These are phyloP conservation scores for Thamnophis sirtalis DNA, from an alignment of 2,113 vertebrate genomes.

Conservation along the genomic window DNA sequence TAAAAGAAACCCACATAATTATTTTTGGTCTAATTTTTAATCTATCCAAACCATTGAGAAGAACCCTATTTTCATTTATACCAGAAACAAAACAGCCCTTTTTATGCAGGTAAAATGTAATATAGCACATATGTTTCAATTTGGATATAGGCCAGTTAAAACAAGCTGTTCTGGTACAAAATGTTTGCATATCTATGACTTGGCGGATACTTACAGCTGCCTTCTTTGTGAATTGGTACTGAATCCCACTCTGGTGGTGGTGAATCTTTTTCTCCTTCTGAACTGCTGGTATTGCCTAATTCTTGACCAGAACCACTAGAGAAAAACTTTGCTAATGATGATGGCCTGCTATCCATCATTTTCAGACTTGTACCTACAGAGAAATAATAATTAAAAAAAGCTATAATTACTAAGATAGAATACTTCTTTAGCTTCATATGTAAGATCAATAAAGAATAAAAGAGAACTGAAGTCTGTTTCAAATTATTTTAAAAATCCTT, in stretches of 20 bases:
- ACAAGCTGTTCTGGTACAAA: not conserved
- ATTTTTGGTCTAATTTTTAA: not conserved
- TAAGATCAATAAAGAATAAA: not conserved
- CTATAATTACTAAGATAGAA: not conserved
- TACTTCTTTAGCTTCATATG: not conserved
- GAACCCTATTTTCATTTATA: not conserved
- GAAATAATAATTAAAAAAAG: conserved; percentile 10
- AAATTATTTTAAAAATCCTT: not conserved
- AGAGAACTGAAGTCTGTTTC: not conserved
- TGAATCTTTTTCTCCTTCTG: conserved; percentile 95
- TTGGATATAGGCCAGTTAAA: not conserved
- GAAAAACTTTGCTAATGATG: conserved; percentile 78
- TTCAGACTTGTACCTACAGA: conserved; percentile 72
- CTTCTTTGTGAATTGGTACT: conserved; percentile 79
- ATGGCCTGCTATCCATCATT: conserved; percentile 79
- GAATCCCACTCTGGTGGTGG: conserved; percentile 92
- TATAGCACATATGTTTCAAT: not conserved
- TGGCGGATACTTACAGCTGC: conserved; percentile 78
- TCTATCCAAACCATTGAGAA: not conserved
- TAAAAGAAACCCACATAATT: not conserved
- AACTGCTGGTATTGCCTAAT: conserved; percentile 90
- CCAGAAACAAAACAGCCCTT: not conserved
- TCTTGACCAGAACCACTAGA: conserved; percentile 78
- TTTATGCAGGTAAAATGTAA: not conserved
- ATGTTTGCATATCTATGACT: not conserved